Percentiles rank a stretch among this genome's conserved stretches.
Evolutionary conservation across 2,888 invertebrate genomes (phyloP).

Genomic region (Conomelus anceps): DNA sequence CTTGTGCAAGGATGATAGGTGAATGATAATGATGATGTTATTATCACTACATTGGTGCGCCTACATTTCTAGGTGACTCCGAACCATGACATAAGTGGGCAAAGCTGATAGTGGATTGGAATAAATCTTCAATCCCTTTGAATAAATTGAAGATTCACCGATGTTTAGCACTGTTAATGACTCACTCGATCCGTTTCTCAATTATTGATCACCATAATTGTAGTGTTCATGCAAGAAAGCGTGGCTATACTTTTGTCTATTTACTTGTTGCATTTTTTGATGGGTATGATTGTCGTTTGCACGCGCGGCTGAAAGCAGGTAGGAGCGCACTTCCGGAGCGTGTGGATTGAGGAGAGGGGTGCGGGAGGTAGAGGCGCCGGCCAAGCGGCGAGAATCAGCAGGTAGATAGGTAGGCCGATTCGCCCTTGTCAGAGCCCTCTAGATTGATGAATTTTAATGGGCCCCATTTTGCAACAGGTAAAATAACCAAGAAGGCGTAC

Average conservation of each 20-base stretch:
- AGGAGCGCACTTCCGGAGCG: background rate
- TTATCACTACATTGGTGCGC: no score
- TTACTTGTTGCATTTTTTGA: background rate
- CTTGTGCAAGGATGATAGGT: no score
- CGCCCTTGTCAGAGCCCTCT: background rate
- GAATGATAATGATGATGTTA: no score
- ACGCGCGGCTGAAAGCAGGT: background rate
- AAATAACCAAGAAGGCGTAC: background rate
- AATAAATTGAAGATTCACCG: no score
- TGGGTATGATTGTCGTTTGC: background rate
- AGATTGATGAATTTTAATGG: conserved; percentile 9
- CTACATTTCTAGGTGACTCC: no score
- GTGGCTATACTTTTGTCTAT: background rate
- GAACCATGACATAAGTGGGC: no score
- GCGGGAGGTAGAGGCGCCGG: background rate
- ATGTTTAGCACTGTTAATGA: no score
- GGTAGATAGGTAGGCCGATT: background rate
- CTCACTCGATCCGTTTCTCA: no score
- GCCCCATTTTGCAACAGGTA: conserved; percentile 3
- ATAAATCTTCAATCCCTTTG: no score
- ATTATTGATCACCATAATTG: background rate
- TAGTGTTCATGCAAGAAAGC: no score
- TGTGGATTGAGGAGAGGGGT: background rate
- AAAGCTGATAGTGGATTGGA: no score
- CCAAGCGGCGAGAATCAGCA: no score